Evolutionary conservation across 1,140 invertebrate species (phyloP).

Genomic region (Nilaparvata lugens): DNA sequence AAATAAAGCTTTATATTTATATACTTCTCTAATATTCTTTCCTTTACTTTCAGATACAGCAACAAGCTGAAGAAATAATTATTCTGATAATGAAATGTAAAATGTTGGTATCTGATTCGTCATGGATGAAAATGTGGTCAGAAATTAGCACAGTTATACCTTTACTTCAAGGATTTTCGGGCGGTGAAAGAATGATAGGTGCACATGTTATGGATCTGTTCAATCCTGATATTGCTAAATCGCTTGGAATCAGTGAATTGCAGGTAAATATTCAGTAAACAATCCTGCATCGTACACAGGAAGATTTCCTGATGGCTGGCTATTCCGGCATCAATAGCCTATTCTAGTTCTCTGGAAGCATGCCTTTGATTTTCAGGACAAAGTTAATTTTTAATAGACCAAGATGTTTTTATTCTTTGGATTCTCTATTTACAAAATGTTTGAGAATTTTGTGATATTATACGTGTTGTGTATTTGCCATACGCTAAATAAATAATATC

Average conservation of each 20-base stretch:
- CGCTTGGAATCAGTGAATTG: neutral
- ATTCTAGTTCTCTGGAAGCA: too few relatives aligned
- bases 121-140: neutral
- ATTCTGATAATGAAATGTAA: neutral
- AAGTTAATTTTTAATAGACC: too few relatives aligned
- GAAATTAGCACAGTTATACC: neutral
- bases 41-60: neutral
- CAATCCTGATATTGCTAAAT: neutral
- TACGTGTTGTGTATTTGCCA: too few relatives aligned
- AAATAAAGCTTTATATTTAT: neutral
- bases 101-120: neutral
- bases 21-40: neutral
- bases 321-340: too few relatives aligned
- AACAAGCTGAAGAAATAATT: neutral
- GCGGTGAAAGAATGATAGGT: neutral
- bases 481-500: too few relatives aligned
- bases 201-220: neutral
- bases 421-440: too few relatives aligned
- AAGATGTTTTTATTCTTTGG: too few relatives aligned
- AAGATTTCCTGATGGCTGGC: too few relatives aligned
- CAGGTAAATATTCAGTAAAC: neutral
- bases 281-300: too few relatives aligned
- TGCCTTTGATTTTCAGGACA: too few relatives aligned
- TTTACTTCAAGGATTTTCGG: neutral
- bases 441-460: too few relatives aligned